Evolutionary conservation across 2,888 invertebrate species (phyloP), one percentile per base, ranked within the genome.

Genomic region (Oscheius sp.): DNA sequence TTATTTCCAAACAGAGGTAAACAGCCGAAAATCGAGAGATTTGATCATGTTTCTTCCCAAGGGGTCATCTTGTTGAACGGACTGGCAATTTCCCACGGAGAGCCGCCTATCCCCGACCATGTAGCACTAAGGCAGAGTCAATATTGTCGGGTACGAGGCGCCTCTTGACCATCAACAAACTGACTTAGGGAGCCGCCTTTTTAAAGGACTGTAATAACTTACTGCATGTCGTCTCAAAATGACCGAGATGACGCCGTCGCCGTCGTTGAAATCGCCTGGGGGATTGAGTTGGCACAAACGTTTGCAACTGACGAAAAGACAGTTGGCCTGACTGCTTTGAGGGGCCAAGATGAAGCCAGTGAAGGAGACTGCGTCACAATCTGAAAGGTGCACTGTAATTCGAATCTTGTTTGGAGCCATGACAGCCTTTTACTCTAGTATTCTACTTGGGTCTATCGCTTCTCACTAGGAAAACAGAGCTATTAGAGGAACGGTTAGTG

Each of bases 311-410:
- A 83, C 79, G 9, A 83, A 77, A 50, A 80, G 78, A 76, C 83
- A 83, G 63, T 83, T 83, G 37, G 80, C 62, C 59, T 83, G 79
- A 48, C 75, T 75, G 42, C 73, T 63, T 9, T 76, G 73, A 1
- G 68, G 63, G 2, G 71, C 70, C 1, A 63, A 63, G 2, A 81
- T 76, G 70, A 83, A 79, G 55, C 83, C 83, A 57, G 74, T 77
- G 73, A 83, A 81, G 10, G 81, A 80, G 11, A 83, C 81, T 21
- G 80, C 83, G 50, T 77, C 76, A 68, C 83, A 83, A 55, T 83
- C 83, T 83, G 79, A 10, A 83, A 79, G 32, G 21, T 21, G 21
- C 21, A 21, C 21, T 21, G 21, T 21, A 21, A 21, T 21, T 21
- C 21, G 21, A 21, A 21, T 21, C 21, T 21, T 21, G 21, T 21